Conservation (phyloP, 2,113 vertebrate species). For the Trichechus manatus region DNA sequence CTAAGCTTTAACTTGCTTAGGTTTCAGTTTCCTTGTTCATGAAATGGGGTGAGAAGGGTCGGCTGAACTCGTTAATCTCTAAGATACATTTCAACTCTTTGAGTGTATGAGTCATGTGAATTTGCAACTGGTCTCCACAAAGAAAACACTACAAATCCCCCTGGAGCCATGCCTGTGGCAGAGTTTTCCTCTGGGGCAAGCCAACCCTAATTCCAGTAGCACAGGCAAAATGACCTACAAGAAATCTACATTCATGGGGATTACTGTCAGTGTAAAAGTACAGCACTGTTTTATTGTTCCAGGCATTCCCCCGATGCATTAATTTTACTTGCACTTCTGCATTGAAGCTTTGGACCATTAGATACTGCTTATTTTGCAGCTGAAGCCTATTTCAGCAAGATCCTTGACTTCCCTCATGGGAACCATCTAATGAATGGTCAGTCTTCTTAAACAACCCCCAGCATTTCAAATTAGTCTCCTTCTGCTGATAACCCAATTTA, state of each 20-base stretch:
- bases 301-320: conserved; percentile 74
- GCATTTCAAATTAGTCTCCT: conserved; percentile 70
- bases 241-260: conserved; percentile 48
- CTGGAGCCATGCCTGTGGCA: neutral
- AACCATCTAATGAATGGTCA: conserved; percentile 74
- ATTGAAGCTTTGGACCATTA: conserved; percentile 80
- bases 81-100: conserved; percentile 26
- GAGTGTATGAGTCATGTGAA: conserved; percentile 5
- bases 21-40: conserved; percentile 16
- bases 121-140: conserved; percentile 37
- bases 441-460: conserved; percentile 62
- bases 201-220: neutral
- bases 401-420: conserved; percentile 63
- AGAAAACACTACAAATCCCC: conserved; percentile 25
- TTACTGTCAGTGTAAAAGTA: conserved; percentile 72
- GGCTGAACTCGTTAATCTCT: conserved; percentile 32
- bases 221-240: conserved; percentile 60
- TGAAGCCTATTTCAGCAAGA: conserved; percentile 76
- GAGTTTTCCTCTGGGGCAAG: neutral
- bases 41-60: conserved; percentile 1
- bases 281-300: conserved; percentile 68
- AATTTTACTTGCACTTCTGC: conserved; percentile 80
- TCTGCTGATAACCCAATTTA: conserved; percentile 70
- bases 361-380: conserved; percentile 69
- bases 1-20: neutral